Conservation (phyloP, 2,888 invertebrate species). For the Acleris emargana region DNA sequence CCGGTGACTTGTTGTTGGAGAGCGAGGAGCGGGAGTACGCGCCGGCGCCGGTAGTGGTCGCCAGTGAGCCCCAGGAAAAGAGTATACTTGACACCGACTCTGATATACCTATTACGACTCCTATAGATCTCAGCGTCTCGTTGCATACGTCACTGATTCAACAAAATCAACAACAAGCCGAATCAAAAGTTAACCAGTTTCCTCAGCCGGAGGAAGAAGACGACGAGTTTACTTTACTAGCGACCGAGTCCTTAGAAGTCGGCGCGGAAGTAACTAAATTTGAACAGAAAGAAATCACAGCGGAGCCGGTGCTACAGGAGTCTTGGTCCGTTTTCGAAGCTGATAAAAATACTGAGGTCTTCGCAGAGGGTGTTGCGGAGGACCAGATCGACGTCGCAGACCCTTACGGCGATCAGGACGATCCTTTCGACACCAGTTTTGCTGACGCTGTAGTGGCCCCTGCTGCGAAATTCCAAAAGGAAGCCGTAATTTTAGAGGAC, state of each 20-base stretch:
- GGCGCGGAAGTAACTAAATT: slow-evolving; percentile 80
- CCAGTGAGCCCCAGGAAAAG: slow-evolving; percentile 86
- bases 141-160: slow-evolving; percentile 82
- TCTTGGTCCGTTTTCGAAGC: slow-evolving; percentile 88
- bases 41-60: slow-evolving; percentile 51
- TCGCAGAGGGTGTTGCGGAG: slow-evolving; percentile 75
- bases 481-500: slow-evolving; percentile 67
- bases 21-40: slow-evolving; percentile 72
- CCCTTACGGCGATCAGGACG: slow-evolving; percentile 84
- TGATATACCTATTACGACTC: slow-evolving; percentile 86
- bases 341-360: slow-evolving; percentile 72
- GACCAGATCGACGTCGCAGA: slow-evolving; percentile 74
- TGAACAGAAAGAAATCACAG: slow-evolving; percentile 67
- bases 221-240: slow-evolving; percentile 90
- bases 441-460: slow-evolving; percentile 88
- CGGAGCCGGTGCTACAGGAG: slow-evolving; percentile 75
- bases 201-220: slow-evolving; percentile 84
- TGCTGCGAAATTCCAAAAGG: slow-evolving; percentile 63
- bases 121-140: slow-evolving; percentile 88
- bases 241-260: slow-evolving; percentile 88
- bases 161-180: slow-evolving; percentile 61
- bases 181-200: slow-evolving; percentile 38
- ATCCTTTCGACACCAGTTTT: slow-evolving; percentile 94
- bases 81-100: slow-evolving; percentile 90
- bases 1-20: slow-evolving; percentile 88